Evolutionary conservation across 2,888 invertebrate genomes (phyloP), one percentile per base, ranked within the genome.

Genomic region (Cyaniris semiargus): DNA sequence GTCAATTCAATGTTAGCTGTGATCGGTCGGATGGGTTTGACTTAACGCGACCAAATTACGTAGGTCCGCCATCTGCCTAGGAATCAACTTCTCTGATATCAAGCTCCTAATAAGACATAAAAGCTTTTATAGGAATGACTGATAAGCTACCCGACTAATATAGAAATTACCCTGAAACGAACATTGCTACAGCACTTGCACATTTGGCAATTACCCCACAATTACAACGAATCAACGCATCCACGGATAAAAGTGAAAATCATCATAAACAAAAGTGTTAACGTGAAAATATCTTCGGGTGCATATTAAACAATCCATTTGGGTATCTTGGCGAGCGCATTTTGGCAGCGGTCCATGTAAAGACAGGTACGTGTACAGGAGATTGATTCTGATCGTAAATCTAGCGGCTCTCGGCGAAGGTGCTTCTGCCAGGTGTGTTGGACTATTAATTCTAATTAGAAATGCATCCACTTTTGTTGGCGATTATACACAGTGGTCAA

Each of bases 401-500:
- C 44, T 48, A 27, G 72, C 44, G 10, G 38, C 15, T 27, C 23
- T 53, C 44, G 21, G 44, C 13, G 8, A 71, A 71, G 44, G 72
- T 27, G 15, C 15, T 66, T 60, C 23, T 6, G 70, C 70, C 48
- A 44, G 34, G 27, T 60, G 58, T 58, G 58, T 27, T 44, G 58
- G 70, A 48, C 70, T 75, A 78, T 78, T 74, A 77, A 77, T 78
- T 78, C 74, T 80, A 79, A 79, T 78, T 79, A 80, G 75, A 86
- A 86, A 82, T 81, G 80, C 83, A 82, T 81, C 81, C 80, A 79
- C 81, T 31, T 48, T 21, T 48, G n/a, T 79, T 87, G 89, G 88
- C 89, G 90, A 84, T 86, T 82, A 88, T 88, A 82, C 83, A 80
- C 15, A 3, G 38, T 72, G 21, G 4, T 38, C 66, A 66, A 66